Percentiles rank a stretch among this genome's conserved stretches.
These are phyloP conservation scores for Siderastrea radians DNA, from an alignment of 92 coral and sea anemone genomes.

Conservation along the genomic window DNA sequence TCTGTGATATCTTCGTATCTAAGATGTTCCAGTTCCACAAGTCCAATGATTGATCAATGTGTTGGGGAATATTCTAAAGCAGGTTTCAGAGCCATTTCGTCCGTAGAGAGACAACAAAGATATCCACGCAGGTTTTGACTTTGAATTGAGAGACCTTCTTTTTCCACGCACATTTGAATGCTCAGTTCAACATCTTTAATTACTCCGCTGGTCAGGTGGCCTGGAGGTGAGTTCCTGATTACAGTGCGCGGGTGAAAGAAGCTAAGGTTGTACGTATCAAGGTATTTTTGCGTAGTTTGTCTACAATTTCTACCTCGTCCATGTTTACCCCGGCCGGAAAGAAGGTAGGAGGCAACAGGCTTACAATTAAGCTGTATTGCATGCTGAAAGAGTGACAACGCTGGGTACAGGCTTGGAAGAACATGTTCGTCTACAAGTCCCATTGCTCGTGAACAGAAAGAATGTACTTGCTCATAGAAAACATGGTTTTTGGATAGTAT, in stretches of 20 bases:
- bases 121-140: conserved; percentile 44
- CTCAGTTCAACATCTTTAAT: conserved; percentile 55
- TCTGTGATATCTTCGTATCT: conserved; percentile 33
- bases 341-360: conserved; percentile 60
- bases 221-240: conserved; percentile 56
- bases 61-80: conserved; percentile 55
- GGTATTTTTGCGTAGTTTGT: conserved; percentile 43
- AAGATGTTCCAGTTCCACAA: conserved; percentile 49
- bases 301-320: conserved; percentile 33
- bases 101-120: conserved; percentile 59
- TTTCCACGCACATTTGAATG: conserved; percentile 62
- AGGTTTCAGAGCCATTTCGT: conserved; percentile 69
- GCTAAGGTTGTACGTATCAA: conserved; percentile 56
- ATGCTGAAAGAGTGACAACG: conserved; percentile 32
- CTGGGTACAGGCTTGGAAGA: conserved; percentile 52
- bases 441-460: conserved; percentile 49
- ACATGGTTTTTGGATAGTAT: conserved; percentile 45
- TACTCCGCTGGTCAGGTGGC: conserved; percentile 49
- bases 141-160: conserved; percentile 38
- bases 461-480: conserved; percentile 53
- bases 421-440: conserved; percentile 62
- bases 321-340: conserved; percentile 64
- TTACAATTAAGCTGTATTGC: conserved; percentile 67
- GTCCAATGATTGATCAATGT: conserved; percentile 49
- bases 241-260: conserved; percentile 61